Percentiles rank a stretch among this genome's conserved stretches.
Conservation (phyloP, 2,888 invertebrate genomes). For the Acleris literana region DNA sequence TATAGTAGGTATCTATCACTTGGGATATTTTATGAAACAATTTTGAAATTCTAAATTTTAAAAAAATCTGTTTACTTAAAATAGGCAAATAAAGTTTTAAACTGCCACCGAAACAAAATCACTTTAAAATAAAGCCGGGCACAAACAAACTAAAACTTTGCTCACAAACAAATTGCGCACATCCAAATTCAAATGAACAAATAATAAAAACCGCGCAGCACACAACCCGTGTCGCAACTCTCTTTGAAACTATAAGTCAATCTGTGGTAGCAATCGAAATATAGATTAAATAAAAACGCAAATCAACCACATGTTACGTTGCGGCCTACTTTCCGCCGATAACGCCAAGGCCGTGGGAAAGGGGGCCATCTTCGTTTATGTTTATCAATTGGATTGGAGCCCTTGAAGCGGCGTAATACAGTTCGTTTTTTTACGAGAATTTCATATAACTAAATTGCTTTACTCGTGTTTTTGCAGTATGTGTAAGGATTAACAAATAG, state of each 20-base stretch:
- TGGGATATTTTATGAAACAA: no score
- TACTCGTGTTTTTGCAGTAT: no score
- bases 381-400: constrained; percentile 28
- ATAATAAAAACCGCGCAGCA: background rate
- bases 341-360: constrained; percentile 56
- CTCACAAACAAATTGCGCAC: background rate
- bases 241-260: background rate
- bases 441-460: background rate
- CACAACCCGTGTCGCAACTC: background rate
- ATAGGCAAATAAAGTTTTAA: background rate
- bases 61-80: no score
- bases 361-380: constrained; percentile 34
- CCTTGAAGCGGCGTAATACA: constrained; percentile 13
- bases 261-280: constrained; percentile 8
- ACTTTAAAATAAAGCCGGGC: background rate
- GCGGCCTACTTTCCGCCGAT: constrained; percentile 61
- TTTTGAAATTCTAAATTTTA: no score
- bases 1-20: no score
- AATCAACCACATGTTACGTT: constrained; percentile 43
- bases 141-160: background rate
- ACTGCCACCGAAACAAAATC: no score
- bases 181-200: background rate
- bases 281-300: constrained; percentile 18
- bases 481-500: no score
- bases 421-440: background rate